Conservation (phyloP, 2,113 vertebrate species). For the Melanerpes aurifrons region DNA sequence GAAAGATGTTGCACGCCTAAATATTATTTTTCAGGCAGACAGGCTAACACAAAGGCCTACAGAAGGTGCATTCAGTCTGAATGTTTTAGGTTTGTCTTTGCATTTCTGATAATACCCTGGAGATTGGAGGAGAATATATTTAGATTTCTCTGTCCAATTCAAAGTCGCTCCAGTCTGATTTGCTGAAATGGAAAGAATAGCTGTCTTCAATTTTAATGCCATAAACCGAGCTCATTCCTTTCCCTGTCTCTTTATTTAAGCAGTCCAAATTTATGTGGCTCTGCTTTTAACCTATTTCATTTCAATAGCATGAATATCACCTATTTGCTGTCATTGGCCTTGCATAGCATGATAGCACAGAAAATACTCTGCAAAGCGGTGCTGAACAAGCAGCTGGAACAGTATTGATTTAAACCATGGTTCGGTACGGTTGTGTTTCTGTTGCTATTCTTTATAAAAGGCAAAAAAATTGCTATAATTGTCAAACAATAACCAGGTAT, state of each 20-base stretch:
- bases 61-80: slow-evolving; percentile 37
- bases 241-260: background rate
- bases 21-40: slow-evolving; percentile 74
- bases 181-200: slow-evolving; percentile 44
- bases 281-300: slow-evolving; percentile 51
- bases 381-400: slow-evolving; percentile 72
- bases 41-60: slow-evolving; percentile 82
- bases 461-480: background rate
- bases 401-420: slow-evolving; percentile 49
- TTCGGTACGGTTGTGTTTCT: slow-evolving; percentile 43
- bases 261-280: background rate
- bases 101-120: slow-evolving; percentile 26
- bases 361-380: slow-evolving; percentile 36
- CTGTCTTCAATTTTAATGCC: background rate
- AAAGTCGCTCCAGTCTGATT: slow-evolving; percentile 19
- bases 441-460: slow-evolving; percentile 6
- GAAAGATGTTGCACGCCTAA: slow-evolving; percentile 75
- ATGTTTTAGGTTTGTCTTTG: slow-evolving; percentile 45
- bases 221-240: background rate
- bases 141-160: slow-evolving; percentile 63
- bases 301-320: slow-evolving; percentile 25
- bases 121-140: background rate
- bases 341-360: slow-evolving; percentile 17
- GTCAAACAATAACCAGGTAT: background rate
- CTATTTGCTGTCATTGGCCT: slow-evolving; percentile 58